phyloP scores from a whole-genome alignment of 2,797 vertebrate species.

The Chaetophractus vellerosus region DNA sequence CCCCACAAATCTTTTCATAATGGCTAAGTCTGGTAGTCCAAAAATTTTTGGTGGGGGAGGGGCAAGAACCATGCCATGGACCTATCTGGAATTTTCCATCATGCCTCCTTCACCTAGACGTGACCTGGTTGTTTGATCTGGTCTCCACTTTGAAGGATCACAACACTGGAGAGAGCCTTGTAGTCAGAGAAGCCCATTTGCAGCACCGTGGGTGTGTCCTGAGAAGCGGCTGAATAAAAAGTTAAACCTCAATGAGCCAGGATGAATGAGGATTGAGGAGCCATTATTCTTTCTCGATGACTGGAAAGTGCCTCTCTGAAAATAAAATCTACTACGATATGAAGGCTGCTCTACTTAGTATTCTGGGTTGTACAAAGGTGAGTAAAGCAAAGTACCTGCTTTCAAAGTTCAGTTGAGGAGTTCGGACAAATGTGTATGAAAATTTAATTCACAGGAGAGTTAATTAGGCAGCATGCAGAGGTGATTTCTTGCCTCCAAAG shows the following conservation, averaged over 20 bases:
- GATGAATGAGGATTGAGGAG: conserved; percentile 53
- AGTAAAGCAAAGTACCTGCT: not conserved
- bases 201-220: conserved; percentile 7
- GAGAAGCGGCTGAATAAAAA: conserved; percentile 61
- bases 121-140: not conserved
- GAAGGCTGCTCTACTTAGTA: conserved; percentile 22
- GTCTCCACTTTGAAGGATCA: conserved; percentile 41
- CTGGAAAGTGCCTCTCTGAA: conserved; percentile 73
- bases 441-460: conserved; percentile 26
- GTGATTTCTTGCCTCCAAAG: not conserved
- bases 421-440: conserved; percentile 49
- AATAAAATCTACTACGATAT: conserved; percentile 42
- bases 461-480: not conserved
- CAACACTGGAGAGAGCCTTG: not conserved
- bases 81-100: conserved; percentile 5
- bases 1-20: not conserved
- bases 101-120: not conserved
- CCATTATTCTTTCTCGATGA: conserved; percentile 72
- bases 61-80: too few species aligned
- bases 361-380: not conserved
- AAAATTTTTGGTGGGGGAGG: not conserved
- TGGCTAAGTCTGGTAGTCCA: not conserved
- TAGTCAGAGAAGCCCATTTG: not conserved
- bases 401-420: conserved; percentile 57
- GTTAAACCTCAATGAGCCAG: not conserved